Conservation (phyloP, 2,888 invertebrate species). For the Sabatieria punctata region DNA sequence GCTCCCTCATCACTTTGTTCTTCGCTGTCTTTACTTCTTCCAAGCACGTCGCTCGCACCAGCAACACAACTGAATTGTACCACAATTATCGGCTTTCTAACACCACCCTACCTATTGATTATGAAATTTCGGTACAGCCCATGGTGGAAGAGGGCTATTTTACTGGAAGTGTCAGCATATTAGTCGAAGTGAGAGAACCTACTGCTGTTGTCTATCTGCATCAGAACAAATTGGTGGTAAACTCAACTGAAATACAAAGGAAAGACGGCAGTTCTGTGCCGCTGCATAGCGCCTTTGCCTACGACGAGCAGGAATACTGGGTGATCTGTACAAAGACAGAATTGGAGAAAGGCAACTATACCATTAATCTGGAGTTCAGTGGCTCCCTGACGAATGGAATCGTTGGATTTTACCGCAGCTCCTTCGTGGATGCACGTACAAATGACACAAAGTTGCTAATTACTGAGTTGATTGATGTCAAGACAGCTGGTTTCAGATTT, state of each 20-base stretch:
- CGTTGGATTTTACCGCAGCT: slow-evolving; percentile 55
- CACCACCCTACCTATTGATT: not conserved
- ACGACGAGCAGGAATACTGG: not conserved
- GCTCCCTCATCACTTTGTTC: too few relatives aligned
- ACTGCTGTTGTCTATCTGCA: not conserved
- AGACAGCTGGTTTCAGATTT: slow-evolving; percentile 41
- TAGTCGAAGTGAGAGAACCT: not conserved
- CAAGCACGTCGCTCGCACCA: too few relatives aligned
- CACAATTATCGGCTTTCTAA: too few relatives aligned
- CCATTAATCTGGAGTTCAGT: slow-evolving; percentile 44
- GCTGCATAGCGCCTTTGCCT: not conserved
- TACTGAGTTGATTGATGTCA: not conserved
- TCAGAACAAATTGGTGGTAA: not conserved
- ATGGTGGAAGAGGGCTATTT: not conserved
- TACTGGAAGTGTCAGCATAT: not conserved
- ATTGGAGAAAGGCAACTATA: slow-evolving; percentile 36
- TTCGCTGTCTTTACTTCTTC: too few relatives aligned
- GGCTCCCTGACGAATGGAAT: slow-evolving; percentile 50
- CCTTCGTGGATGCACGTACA: slow-evolving; percentile 35
- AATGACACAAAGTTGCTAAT: not conserved
- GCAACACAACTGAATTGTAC: too few relatives aligned
- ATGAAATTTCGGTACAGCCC: not conserved
- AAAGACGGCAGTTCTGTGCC: too few relatives aligned
- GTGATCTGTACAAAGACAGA: not conserved
- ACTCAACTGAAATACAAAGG: too few relatives aligned